Base-by-base conservation (phyloP, 2,888 invertebrate species). In the Odontomyia ornata region DNA sequence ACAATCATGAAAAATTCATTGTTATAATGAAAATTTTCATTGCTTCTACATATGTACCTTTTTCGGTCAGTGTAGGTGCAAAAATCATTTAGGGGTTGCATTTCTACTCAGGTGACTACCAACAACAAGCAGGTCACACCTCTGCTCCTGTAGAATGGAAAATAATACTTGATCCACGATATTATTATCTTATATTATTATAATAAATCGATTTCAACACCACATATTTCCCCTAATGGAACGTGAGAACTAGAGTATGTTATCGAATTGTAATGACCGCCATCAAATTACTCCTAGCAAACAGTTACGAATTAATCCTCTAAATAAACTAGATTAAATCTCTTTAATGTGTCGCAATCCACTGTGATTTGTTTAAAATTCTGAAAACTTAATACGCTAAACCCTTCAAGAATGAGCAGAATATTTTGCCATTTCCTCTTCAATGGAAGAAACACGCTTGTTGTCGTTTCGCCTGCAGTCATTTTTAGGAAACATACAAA, bases 331-430 rank as follows among this genome's bases (percentile, higher is more conserved):
- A 21, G 36, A 60, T 36, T 11, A 60, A 73, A 47, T 57, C 60
- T 23, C 4, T 73, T 73, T 36, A 73, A 57, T 73, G 46, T 73
- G 60, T 73, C 43, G 9, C 57, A 73, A 57, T 73, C 57, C 27
- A 36, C 56, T 57, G 0, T 57, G 43, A 73, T 57, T 43, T 21
- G n/a, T 36, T 36, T 21, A 57, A 36, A 3, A 36, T 43, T 5
- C n/a, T 13, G n/a, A 56, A 18, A 30, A 30, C 23, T 9, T 5
- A 23, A 27, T 47, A 36, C 27, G 3, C 30, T 36, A 71, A 27
- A 27, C n/a, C 13, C 36, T 36, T 25, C 18, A 21, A 71, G 47
- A 27, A 11, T 47, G 11, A 67, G 43, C 7, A 67, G 9, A 43
- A 43, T 43, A 28, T 43, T 43, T 67, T 18, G 4, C 23, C 25